Evolutionary conservation across 2,113 vertebrate species (phyloP).

Genomic region (Phrynocephalus versicolor): DNA sequence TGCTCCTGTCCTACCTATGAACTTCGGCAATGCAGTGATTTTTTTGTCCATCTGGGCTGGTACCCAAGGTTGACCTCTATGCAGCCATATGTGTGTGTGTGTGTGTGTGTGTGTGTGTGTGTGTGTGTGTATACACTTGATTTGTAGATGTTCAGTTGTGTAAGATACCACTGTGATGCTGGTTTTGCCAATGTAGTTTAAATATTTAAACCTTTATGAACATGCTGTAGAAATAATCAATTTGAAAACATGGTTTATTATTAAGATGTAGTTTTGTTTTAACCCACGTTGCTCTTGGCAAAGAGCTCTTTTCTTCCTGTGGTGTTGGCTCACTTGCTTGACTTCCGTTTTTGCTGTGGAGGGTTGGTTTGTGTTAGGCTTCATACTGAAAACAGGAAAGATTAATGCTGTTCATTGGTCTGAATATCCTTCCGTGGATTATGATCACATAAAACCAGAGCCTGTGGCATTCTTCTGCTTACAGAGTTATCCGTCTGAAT

Average conservation of each 20-base stretch:
- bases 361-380: not conserved
- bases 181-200: not conserved
- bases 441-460: not conserved
- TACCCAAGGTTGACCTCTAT: not conserved
- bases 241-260: not conserved
- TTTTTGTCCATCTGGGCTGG: not conserved
- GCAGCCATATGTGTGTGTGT: too few species aligned
- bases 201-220: not conserved
- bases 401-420: not conserved
- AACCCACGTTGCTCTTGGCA: too few species aligned
- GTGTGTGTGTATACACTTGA: not conserved
- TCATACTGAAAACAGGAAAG: not conserved
- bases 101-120: too few species aligned
- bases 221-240: not conserved
- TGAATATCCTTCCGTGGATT: not conserved
- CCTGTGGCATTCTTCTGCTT: constrained; percentile 9
- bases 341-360: not conserved
- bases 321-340: not conserved
- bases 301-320: not conserved
- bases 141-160: not conserved
- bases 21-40: not conserved
- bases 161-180: not conserved
- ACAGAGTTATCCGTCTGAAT: constrained; percentile 26
- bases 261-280: not conserved
- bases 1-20: not conserved